Evolutionary conservation across 2,113 vertebrate genomes (phyloP).

Genomic region (Micronycteris hirsuta): DNA sequence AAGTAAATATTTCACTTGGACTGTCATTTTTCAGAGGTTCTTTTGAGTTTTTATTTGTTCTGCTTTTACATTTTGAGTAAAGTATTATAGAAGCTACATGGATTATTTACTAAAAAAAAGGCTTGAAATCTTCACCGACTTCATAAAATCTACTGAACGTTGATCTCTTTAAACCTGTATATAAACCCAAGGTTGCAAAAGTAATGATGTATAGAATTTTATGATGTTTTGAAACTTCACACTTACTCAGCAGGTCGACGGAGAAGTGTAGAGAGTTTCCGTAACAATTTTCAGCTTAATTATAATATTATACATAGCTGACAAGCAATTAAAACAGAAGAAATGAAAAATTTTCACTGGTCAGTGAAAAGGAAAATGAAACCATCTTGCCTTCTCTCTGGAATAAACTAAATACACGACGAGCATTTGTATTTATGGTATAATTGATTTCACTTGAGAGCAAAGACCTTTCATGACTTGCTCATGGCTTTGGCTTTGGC

Average conservation of each 20-base stretch:
- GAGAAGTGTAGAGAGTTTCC: neutral
- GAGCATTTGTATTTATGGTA: slow-evolving; percentile 64
- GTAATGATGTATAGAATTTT: neutral
- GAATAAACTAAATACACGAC: slow-evolving; percentile 69
- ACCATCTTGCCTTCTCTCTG: slow-evolving; percentile 55
- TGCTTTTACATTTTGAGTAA: neutral
- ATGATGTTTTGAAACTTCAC: slow-evolving; percentile 11
- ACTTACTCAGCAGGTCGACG: neutral
- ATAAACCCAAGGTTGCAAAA: neutral
- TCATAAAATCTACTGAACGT: neutral
- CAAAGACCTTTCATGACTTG: slow-evolving; percentile 74
- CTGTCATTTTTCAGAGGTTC: neutral
- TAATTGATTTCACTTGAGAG: slow-evolving; percentile 73
- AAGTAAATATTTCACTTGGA: neutral
- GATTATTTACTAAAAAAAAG: neutral
- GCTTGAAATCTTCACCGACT: neutral
- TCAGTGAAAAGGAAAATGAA: neutral
- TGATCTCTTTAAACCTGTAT: neutral
- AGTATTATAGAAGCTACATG: neutral
- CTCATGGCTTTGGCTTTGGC: slow-evolving; percentile 59
- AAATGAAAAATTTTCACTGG: neutral
- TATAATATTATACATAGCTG: neutral
- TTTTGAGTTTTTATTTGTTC: neutral
- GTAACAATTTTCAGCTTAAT: neutral
- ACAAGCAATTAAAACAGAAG: neutral